A percentile compares a stretch with the other conserved stretches of the same genome.
Conservation (phyloP, 2,888 invertebrate species). For the Girardia tigrina region DNA sequence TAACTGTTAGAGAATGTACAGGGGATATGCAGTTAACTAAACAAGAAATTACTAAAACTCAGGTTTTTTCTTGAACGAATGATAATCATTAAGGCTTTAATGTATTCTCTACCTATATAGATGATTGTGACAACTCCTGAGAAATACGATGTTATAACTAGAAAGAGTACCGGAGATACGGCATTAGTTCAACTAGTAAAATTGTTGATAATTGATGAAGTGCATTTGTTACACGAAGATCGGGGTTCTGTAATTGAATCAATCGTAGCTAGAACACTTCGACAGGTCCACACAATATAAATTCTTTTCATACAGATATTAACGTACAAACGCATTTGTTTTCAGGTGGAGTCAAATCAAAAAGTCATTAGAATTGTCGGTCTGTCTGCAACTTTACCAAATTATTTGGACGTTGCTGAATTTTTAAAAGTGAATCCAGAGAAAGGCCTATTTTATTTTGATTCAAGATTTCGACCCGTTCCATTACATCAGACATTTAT, state of each 20-base stretch:
- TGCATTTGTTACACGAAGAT: slow-evolving; percentile 86
- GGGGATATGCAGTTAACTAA: slow-evolving; percentile 95
- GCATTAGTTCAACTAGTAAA: slow-evolving; percentile 38
- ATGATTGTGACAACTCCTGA: slow-evolving; percentile 97
- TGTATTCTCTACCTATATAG: slow-evolving; percentile 41
- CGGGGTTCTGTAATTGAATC: slow-evolving; percentile 93
- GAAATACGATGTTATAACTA: slow-evolving; percentile 97
- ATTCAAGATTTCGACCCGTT: slow-evolving; percentile 62
- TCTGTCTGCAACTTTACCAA: slow-evolving; percentile 86
- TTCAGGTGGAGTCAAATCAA: slow-evolving; percentile 54
- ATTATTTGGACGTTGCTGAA: slow-evolving; percentile 83
- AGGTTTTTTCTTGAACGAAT: slow-evolving; percentile 50
- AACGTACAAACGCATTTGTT: too few species aligned
- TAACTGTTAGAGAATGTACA: slow-evolving; percentile 75
- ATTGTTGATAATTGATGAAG: slow-evolving; percentile 78
- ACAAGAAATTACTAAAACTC: slow-evolving; percentile 78
- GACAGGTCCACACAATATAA: slow-evolving; percentile 59
- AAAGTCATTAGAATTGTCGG: slow-evolving; percentile 87
- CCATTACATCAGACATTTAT: slow-evolving; percentile 80
- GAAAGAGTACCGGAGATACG: slow-evolving; percentile 58
- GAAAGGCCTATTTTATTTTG: slow-evolving; percentile 73
- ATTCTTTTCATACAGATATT: too few species aligned
- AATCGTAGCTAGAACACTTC: slow-evolving; percentile 78
- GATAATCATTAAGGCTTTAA: background rate
- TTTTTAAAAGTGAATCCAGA: slow-evolving; percentile 84